These are phyloP conservation scores for Chloromyia formosa DNA, from an alignment of 2,888 invertebrate genomes.

Conservation along the genomic window DNA sequence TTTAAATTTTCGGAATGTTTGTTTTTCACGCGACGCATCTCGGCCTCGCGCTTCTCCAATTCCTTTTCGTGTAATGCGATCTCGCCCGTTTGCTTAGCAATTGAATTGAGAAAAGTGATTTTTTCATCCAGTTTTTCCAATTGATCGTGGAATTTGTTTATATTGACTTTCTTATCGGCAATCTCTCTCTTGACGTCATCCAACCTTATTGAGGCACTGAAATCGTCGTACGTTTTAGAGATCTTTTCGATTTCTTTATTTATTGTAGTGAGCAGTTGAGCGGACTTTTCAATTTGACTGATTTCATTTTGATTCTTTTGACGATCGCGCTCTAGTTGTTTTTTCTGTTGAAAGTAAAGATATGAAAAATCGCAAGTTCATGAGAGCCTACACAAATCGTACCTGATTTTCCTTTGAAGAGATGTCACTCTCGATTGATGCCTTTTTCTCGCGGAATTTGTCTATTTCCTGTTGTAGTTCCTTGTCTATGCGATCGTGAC, in stretches of 20 bases:
- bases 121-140: conserved; percentile 69
- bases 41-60: conserved; percentile 64
- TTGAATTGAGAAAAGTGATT: conserved; percentile 60
- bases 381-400: too few relatives aligned
- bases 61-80: conserved; percentile 60
- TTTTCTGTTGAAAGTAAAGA: conserved; percentile 47
- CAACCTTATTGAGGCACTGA: conserved; percentile 67
- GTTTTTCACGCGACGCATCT: conserved; percentile 71
- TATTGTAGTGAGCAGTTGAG: conserved; percentile 63
- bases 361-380: background rate
- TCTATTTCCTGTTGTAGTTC: conserved; percentile 69
- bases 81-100: conserved; percentile 59
- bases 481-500: conserved; percentile 59
- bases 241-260: conserved; percentile 67
- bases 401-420: conserved; percentile 66
- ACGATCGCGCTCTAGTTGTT: conserved; percentile 67
- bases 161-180: conserved; percentile 67
- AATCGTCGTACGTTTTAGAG: conserved; percentile 65
- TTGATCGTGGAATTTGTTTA: conserved; percentile 69
- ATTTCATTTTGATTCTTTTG: conserved; percentile 69
- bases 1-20: conserved; percentile 75
- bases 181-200: conserved; percentile 70
- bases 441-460: conserved; percentile 66
- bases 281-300: conserved; percentile 69
- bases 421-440: conserved; percentile 74